Evolutionary conservation across 2,888 invertebrate species (phyloP).

Genomic region (Saturnia pavonia): DNA sequence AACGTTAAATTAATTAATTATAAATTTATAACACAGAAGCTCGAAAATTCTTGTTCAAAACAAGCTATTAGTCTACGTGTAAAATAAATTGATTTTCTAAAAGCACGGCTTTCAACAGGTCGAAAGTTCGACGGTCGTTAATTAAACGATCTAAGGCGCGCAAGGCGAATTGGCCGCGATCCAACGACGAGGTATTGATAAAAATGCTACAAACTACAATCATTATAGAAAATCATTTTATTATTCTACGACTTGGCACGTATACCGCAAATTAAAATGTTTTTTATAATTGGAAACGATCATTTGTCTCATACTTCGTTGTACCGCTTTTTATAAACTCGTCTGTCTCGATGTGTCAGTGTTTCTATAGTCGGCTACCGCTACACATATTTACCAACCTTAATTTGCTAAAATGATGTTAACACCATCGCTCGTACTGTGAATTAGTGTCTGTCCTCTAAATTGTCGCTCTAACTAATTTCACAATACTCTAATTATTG

Average conservation of each 20-base stretch:
- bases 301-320: slow-evolving; percentile 45
- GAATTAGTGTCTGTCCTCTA: slow-evolving; percentile 54
- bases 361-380: slow-evolving; percentile 8
- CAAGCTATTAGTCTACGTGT: slow-evolving; percentile 51
- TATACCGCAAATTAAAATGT: slow-evolving; percentile 58
- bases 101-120: slow-evolving; percentile 78
- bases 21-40: slow-evolving; percentile 33
- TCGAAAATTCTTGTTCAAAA: slow-evolving; percentile 51
- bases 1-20: slow-evolving; percentile 8
- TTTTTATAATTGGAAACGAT: slow-evolving; percentile 47
- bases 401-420: slow-evolving; percentile 53
- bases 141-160: slow-evolving; percentile 78
- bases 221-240: slow-evolving; percentile 59
- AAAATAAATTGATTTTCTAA: slow-evolving; percentile 65
- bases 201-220: slow-evolving; percentile 69
- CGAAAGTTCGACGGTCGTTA: slow-evolving; percentile 79
- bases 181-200: slow-evolving; percentile 70
- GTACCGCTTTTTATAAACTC: slow-evolving; percentile 12
- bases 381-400: slow-evolving; percentile 45
- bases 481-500: slow-evolving; percentile 59
- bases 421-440: slow-evolving; percentile 45
- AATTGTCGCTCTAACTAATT: slow-evolving; percentile 61
- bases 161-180: slow-evolving; percentile 64
- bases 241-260: slow-evolving; percentile 46
- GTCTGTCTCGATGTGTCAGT: slow-evolving; percentile 3